A percentile compares a stretch with the other conserved stretches of the same genome.
Evolutionary conservation across 2,888 invertebrate species (phyloP).

Genomic region (Lamellibrachia satsuma): DNA sequence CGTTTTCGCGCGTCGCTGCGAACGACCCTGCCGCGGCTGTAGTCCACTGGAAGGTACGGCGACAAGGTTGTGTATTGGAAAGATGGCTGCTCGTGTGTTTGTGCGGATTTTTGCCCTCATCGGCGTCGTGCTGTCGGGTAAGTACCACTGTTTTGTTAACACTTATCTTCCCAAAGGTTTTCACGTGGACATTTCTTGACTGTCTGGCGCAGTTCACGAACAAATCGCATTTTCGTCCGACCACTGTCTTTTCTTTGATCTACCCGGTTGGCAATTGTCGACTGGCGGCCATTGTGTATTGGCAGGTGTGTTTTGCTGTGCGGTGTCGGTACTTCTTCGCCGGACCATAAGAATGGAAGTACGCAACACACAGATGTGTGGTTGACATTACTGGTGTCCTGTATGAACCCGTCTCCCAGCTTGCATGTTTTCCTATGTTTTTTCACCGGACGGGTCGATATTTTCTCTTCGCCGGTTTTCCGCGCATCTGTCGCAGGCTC

Average conservation of each 20-base stretch:
- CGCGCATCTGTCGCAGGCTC: background rate
- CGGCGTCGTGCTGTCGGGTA: constrained; percentile 10
- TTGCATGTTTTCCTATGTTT: background rate
- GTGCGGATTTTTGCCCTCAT: background rate
- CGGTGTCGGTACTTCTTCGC: background rate
- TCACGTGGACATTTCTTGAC: background rate
- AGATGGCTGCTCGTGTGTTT: constrained; percentile 11
- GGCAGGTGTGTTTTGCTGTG: background rate
- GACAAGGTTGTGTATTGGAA: constrained; percentile 1
- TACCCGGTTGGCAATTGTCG: background rate
- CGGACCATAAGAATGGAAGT: background rate
- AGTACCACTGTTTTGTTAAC: background rate
- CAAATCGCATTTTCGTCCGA: background rate
- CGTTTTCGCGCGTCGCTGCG: background rate
- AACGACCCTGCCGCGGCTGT: background rate
- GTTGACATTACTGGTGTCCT: background rate
- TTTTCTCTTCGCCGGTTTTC: background rate
- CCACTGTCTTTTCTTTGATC: constrained; percentile 8
- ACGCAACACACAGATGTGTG: background rate
- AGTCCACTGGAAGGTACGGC: background rate
- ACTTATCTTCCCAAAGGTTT: background rate
- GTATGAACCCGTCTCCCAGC: background rate
- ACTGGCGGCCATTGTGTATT: background rate
- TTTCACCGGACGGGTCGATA: background rate
- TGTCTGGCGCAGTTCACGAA: background rate